Conservation (phyloP, 2,888 invertebrate genomes). For the Himalopsyche kuldschensis region DNA sequence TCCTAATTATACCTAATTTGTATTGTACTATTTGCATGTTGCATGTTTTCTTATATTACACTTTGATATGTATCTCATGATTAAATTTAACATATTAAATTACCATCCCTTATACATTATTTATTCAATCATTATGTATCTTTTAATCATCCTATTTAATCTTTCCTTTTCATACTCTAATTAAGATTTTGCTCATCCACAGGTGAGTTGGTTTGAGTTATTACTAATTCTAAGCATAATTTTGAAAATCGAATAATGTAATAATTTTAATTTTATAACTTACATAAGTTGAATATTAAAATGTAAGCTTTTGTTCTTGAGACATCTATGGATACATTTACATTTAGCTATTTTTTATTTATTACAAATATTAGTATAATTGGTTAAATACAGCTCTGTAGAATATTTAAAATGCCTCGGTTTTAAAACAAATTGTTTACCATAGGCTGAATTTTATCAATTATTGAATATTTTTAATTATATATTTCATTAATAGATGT, state of each 20-base stretch:
- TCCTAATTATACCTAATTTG: too few relatives aligned
- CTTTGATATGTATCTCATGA: too few relatives aligned
- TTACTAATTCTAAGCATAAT: neutral
- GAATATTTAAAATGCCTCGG: neutral
- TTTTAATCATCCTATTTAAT: neutral
- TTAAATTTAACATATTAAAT: too few relatives aligned
- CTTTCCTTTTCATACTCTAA: neutral
- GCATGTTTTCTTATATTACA: too few relatives aligned
- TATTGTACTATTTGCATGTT: too few relatives aligned
- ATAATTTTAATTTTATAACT: neutral
- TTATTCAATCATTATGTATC: neutral
- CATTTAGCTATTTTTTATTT: too few relatives aligned
- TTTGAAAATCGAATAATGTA: neutral
- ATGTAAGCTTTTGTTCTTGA: too few relatives aligned
- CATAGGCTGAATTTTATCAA: too few relatives aligned
- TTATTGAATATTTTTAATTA: too few relatives aligned
- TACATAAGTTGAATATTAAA: neutral
- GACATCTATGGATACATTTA: too few relatives aligned
- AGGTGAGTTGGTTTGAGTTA: conserved; percentile 27
- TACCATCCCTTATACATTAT: neutral
- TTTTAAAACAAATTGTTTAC: neutral
- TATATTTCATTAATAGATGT: neutral
- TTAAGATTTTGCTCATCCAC: conserved; percentile 23
- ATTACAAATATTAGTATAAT: too few relatives aligned
- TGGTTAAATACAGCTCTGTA: too few relatives aligned